phyloP scores from a whole-genome alignment of 2,888 invertebrate genomes.

The Notodonta dromedarius region DNA sequence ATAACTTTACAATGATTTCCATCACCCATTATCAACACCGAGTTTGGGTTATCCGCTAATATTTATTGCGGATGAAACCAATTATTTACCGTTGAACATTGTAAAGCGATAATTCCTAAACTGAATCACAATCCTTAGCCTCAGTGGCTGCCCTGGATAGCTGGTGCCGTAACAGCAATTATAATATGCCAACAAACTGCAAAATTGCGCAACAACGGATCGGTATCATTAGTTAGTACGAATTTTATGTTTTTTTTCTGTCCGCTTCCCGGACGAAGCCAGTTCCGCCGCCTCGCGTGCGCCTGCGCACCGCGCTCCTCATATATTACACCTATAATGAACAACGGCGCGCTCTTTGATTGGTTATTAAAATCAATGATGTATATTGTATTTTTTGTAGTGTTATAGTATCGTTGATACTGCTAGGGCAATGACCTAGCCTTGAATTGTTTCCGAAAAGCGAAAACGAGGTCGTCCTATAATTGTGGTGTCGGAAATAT shows the following conservation, averaged over 20 bases:
- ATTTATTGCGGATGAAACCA: slow-evolving; percentile 5
- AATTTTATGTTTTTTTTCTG: slow-evolving; percentile 58
- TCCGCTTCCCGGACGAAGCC: slow-evolving; percentile 76
- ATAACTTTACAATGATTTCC: background rate
- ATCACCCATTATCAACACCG: background rate
- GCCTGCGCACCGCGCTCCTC: slow-evolving; percentile 29
- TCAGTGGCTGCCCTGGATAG: slow-evolving; percentile 31
- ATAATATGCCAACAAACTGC: slow-evolving; percentile 35
- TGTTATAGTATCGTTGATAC: background rate
- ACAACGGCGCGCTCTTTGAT: slow-evolving; percentile 18
- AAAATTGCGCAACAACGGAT: slow-evolving; percentile 63
- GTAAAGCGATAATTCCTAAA: slow-evolving; percentile 8
- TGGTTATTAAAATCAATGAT: slow-evolving; percentile 17
- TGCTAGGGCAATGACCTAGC: slow-evolving; percentile 8
- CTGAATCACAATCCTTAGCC: slow-evolving; percentile 31
- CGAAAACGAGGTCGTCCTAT: slow-evolving; percentile 25
- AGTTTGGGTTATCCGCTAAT: background rate
- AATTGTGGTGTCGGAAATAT: slow-evolving; percentile 15
- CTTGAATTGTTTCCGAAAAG: slow-evolving; percentile 24
- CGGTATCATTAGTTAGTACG: slow-evolving; percentile 53
- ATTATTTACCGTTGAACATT: background rate
- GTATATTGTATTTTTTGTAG: background rate
- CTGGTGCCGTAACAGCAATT: slow-evolving; percentile 44
- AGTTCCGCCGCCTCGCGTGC: slow-evolving; percentile 74
- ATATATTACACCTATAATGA: slow-evolving; percentile 20